These are phyloP conservation scores for Zhuqinia jingwanae DNA, from an alignment of 2,888 invertebrate species.

Conservation along the genomic window DNA sequence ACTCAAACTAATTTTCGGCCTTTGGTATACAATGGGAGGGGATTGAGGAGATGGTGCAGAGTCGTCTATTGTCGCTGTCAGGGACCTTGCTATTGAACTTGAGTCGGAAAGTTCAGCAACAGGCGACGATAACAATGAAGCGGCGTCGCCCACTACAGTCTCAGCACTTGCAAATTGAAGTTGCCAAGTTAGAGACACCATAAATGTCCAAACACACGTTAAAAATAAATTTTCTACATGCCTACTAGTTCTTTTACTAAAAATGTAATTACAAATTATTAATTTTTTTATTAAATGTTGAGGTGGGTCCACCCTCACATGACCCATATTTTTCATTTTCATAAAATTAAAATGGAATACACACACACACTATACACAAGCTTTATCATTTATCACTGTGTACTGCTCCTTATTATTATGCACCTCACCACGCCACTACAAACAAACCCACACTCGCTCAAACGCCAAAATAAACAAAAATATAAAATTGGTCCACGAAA, in stretches of 20 bases:
- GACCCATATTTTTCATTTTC: slow-evolving; percentile 24
- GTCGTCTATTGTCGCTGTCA: neutral
- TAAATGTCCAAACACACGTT: neutral
- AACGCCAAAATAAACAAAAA: neutral
- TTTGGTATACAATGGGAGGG: slow-evolving; percentile 24
- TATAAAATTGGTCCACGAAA: too few species aligned
- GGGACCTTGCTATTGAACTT: neutral
- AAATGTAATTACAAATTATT: neutral
- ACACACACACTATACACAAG: too few species aligned
- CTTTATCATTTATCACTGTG: slow-evolving; percentile 14
- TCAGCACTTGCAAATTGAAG: neutral
- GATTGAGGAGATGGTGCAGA: neutral
- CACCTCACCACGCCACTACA: slow-evolving; percentile 4
- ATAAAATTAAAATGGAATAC: neutral
- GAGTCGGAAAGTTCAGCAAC: neutral
- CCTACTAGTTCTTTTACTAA: neutral
- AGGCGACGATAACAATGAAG: neutral
- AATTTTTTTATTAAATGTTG: neutral
- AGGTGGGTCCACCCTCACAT: slow-evolving; percentile 19
- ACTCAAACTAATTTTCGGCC: slow-evolving; percentile 62
- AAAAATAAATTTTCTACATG: neutral
- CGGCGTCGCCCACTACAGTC: neutral
- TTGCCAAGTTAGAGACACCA: neutral
- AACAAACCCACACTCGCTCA: neutral
- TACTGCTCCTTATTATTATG: slow-evolving; percentile 20